These are phyloP conservation scores for Atherinosoma microstoma DNA, from an alignment of 2,797 vertebrate genomes.

Conservation along the genomic window DNA sequence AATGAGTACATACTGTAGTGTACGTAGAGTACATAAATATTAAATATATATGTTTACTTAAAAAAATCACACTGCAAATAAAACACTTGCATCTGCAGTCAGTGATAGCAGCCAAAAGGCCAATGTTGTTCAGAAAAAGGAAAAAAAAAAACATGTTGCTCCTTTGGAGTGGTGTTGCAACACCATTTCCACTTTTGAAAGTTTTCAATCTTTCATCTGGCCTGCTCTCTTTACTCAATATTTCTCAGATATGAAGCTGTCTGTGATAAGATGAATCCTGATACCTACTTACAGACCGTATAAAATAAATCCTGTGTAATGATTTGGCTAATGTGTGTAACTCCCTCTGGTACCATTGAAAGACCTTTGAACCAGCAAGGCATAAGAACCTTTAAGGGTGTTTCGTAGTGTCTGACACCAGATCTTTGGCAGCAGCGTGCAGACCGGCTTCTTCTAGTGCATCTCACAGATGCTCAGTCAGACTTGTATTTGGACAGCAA, in stretches of 20 bases:
- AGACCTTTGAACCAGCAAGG: not conserved
- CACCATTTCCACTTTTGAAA: constrained; percentile 8
- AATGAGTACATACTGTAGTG: not conserved
- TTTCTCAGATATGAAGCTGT: not conserved
- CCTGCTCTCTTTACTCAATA: not conserved
- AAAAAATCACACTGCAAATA: constrained; percentile 1
- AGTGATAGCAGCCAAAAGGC: not conserved
- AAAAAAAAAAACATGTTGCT: no score
- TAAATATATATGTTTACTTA: not conserved
- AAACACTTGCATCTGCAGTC: not conserved
- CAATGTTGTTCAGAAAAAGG: no score
- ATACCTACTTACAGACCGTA: not conserved
- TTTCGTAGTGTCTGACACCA: not conserved
- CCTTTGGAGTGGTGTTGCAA: not conserved
- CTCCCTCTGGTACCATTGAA: not conserved
- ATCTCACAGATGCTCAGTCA: not conserved
- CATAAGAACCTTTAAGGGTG: not conserved
- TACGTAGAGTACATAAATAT: not conserved
- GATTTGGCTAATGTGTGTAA: not conserved
- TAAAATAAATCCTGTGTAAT: not conserved
- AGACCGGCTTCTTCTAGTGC: not conserved
- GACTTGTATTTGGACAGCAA: not conserved
- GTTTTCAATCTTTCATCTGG: not conserved
- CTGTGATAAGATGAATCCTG: not conserved
- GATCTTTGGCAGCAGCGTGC: not conserved